Base-by-base conservation (phyloP, 2,113 vertebrate species). In the Pipa parva region DNA sequence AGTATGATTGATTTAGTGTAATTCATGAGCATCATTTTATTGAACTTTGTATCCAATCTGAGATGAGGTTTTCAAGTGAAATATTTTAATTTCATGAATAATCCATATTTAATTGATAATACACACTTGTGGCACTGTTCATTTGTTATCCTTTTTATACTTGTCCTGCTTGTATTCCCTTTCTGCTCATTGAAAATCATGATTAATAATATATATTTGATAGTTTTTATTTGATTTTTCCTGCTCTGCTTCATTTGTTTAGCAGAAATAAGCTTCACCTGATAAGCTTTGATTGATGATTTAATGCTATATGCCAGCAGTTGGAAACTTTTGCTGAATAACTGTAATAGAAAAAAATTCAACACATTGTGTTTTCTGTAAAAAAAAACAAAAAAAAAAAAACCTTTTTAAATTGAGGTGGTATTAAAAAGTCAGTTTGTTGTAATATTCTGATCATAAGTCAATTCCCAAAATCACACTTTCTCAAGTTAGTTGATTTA, bases 1-100 rank as follows among this genome's bases (percentile, higher is more conserved):
- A 49, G 20, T 20, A 56, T 39, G 63, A 65, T 65, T 65, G 63
- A 65, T 65, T 12, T 15, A 15, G 31, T 42, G 22, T 65, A 29
- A 25, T 42, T 13, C 33, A 50, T n/a, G 33, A 45, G 36, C 22
- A 42, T 24, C 36, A 45, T 9, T 11, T 46, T 42, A 56, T 46
- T 65, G 63, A 45, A 56, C 45, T 39, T 42, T 65, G 36, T 45
- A 27, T 37, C 12, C 25, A 45, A 17, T 42, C 29, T 56, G 56
- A 20, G 22, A 11, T 54, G 21, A 42, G 18, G 25, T 18, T 8
- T 29, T 28, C 63, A 65, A 56, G 17, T 42, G 25, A 55, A 55
- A 45, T 12, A 29, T 24, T 55, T 64, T 29, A 42, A 51, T 63
- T 63, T 33, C 10, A 27, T 17, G 15, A n/a, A 49, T 36, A 63